phyloP scores from a whole-genome alignment of 2,113 vertebrate genomes.

The Eleginops maclovinus region DNA sequence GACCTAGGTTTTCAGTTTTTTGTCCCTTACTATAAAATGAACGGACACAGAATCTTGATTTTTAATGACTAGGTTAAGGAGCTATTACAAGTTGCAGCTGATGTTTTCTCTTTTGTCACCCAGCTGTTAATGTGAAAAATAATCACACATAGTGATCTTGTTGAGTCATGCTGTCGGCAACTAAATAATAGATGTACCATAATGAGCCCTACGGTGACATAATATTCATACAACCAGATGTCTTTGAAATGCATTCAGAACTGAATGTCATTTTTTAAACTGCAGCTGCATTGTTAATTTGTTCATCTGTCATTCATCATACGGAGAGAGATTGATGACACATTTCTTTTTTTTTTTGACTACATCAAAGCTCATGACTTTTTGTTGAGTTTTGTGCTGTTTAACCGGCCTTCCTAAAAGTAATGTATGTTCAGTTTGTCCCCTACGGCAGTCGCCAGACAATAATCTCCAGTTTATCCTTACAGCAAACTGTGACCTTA shows the following conservation, averaged over 20 bases:
- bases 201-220: neutral
- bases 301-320: conserved; percentile 16
- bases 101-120: neutral
- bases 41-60: conserved; percentile 12
- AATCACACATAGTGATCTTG: conserved; percentile 16
- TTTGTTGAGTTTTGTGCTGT: neutral
- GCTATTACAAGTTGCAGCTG: neutral
- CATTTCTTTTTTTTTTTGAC: neutral
- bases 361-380: conserved; percentile 6
- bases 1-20: conserved; percentile 5
- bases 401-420: neutral
- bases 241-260: neutral
- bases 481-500: neutral
- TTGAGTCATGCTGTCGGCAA: neutral
- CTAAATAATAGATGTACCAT: neutral
- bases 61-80: neutral
- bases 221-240: neutral
- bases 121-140: conserved; percentile 29
- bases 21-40: neutral
- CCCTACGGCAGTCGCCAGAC: neutral
- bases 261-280: neutral
- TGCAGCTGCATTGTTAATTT: conserved; percentile 10
- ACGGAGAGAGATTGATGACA: neutral
- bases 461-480: conserved; percentile 15
- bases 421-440: conserved; percentile 18